phyloP scores from a whole-genome alignment of 2,888 invertebrate genomes.

The Mythimna impura region DNA sequence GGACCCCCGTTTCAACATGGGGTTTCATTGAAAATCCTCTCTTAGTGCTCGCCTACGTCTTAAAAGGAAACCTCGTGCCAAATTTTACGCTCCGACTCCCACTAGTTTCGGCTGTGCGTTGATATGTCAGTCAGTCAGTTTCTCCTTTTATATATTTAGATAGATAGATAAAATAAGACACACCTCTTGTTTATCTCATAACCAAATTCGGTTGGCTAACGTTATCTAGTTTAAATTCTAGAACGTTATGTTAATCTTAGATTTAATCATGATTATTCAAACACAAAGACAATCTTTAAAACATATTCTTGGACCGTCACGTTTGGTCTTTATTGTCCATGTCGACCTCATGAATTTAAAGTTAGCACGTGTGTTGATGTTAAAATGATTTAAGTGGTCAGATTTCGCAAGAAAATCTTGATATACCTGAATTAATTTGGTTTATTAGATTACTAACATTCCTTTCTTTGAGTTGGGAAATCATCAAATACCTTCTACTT shows the following conservation, averaged over 20 bases:
- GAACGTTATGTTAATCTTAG: slow-evolving; percentile 47
- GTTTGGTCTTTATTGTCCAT: slow-evolving; percentile 49
- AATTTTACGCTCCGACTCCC: too few relatives aligned
- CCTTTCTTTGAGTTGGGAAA: too few relatives aligned
- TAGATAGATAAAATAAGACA: too few relatives aligned
- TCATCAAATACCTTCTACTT: slow-evolving; percentile 1
- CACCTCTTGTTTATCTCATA: neutral
- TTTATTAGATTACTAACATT: too few relatives aligned
- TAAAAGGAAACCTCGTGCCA: too few relatives aligned
- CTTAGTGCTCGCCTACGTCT: too few relatives aligned
- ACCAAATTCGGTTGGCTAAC: neutral
- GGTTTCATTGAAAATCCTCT: too few relatives aligned
- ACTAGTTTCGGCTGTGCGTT: too few relatives aligned
- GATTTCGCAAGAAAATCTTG: slow-evolving; percentile 20
- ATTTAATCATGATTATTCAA: slow-evolving; percentile 51
- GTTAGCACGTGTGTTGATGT: slow-evolving; percentile 51
- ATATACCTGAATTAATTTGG: neutral
- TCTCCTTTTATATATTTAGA: too few relatives aligned
- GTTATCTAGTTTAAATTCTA: slow-evolving; percentile 26
- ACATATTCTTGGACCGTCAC: slow-evolving; percentile 54
- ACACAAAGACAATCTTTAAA: slow-evolving; percentile 51
- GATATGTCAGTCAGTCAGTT: too few relatives aligned
- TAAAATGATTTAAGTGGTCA: slow-evolving; percentile 37
- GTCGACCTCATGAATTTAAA: slow-evolving; percentile 57
- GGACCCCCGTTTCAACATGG: too few relatives aligned